phyloP scores from a whole-genome alignment of 2,113 vertebrate species.

The Neoarius graeffei region DNA sequence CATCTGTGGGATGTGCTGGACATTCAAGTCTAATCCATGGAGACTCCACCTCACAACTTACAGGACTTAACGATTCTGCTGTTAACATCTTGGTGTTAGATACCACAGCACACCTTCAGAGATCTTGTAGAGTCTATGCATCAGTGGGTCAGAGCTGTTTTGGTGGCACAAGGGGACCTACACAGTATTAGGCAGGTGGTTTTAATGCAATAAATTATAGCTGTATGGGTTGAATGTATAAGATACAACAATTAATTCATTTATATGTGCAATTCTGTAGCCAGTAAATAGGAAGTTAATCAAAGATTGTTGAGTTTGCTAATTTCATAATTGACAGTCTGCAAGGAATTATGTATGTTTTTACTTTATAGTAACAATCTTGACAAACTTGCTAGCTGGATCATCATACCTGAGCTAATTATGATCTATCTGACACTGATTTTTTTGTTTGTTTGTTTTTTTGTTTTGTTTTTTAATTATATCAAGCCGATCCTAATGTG shows the following conservation, averaged over 20 bases:
- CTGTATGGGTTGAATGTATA: neutral
- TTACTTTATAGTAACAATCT: neutral
- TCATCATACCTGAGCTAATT: neutral
- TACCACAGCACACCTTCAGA: neutral
- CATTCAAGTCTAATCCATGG: neutral
- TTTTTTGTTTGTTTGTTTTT: conserved; percentile 15
- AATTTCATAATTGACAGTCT: neutral
- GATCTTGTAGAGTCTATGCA: neutral
- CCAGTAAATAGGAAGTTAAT: neutral
- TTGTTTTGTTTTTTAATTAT: neutral
- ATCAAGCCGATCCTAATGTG: conserved; percentile 60
- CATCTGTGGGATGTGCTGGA: neutral
- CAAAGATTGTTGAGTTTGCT: neutral
- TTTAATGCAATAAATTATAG: neutral
- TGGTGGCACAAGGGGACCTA: neutral
- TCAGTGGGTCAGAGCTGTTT: neutral
- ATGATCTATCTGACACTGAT: neutral
- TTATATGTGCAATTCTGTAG: neutral
- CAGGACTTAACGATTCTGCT: neutral
- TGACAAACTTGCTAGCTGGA: neutral
- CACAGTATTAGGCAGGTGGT: neutral
- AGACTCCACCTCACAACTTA: too few species aligned
- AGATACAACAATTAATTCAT: neutral
- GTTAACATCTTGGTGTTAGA: neutral
- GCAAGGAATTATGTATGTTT: neutral